Conservation (phyloP, 2,888 invertebrate genomes). For the Brenthis ino region DNA sequence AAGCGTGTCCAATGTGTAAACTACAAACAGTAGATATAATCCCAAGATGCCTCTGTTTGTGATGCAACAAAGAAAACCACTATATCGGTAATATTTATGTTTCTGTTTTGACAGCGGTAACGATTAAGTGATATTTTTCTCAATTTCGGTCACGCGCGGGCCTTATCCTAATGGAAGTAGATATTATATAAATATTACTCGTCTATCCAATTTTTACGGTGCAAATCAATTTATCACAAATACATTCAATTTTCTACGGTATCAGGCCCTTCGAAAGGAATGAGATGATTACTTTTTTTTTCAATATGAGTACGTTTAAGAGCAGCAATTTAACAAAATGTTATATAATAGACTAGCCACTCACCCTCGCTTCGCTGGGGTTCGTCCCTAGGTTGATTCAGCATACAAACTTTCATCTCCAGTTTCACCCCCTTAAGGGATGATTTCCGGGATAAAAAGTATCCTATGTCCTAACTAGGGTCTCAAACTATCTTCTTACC, state of each 20-base stretch:
- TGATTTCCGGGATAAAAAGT: too few relatives aligned
- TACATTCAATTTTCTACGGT: slow-evolving; percentile 11
- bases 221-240: slow-evolving; percentile 24
- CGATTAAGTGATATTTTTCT: slow-evolving; percentile 24
- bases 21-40: too few relatives aligned
- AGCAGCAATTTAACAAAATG: too few relatives aligned
- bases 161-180: slow-evolving; percentile 26
- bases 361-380: too few relatives aligned
- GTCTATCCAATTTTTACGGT: slow-evolving; percentile 23
- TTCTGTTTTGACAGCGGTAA: slow-evolving; percentile 28
- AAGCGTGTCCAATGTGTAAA: too few relatives aligned
- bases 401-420: too few relatives aligned
- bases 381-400: too few relatives aligned
- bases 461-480: too few relatives aligned
- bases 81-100: slow-evolving; percentile 26
- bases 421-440: too few relatives aligned
- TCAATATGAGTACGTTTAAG: background rate
- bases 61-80: slow-evolving; percentile 7
- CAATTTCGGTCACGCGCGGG: slow-evolving; percentile 29
- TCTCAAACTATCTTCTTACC: too few relatives aligned
- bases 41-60: too few relatives aligned
- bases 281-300: background rate
- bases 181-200: slow-evolving; percentile 28
- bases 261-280: background rate
- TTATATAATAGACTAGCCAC: too few relatives aligned